Evolutionary conservation across 2,113 vertebrate species (phyloP).

Genomic region (Notothenia rossii): DNA sequence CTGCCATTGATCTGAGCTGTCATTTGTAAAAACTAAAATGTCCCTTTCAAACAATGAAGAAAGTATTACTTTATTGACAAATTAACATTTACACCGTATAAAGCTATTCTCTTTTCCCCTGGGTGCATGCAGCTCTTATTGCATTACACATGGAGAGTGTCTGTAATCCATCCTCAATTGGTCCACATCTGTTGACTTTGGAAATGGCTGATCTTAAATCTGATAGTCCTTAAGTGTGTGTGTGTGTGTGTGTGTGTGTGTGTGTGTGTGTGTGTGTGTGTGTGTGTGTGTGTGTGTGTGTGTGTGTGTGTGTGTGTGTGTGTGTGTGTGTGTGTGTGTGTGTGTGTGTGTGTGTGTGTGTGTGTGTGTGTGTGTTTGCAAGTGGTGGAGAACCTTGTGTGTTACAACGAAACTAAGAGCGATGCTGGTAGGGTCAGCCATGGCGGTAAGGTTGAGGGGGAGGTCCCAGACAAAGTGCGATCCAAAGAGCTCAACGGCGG

Average conservation of each 20-base stretch:
- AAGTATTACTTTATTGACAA: background rate
- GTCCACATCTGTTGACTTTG: constrained; percentile 81
- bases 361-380: too few species aligned
- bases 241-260: constrained; percentile 25
- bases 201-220: constrained; percentile 77
- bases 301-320: too few species aligned
- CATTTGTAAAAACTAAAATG: constrained; percentile 3
- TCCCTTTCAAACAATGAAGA: constrained; percentile 14
- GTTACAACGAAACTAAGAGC: too few species aligned
- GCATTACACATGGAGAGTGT: constrained; percentile 65
- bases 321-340: too few species aligned
- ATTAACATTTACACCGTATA: background rate
- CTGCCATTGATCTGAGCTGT: background rate
- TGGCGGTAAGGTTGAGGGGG: too few species aligned
- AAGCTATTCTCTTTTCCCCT: constrained; percentile 9
- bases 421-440: too few species aligned
- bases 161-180: constrained; percentile 69
- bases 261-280: constrained; percentile 14
- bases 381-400: too few species aligned
- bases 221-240: constrained; percentile 68
- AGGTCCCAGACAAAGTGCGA: too few species aligned
- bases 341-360: too few species aligned
- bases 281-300: constrained; percentile 34
- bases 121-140: constrained; percentile 51
- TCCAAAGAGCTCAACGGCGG: too few species aligned